These are phyloP conservation scores for Amphimallon solstitiale DNA, from an alignment of 2,888 invertebrate genomes.

Conservation along the genomic window DNA sequence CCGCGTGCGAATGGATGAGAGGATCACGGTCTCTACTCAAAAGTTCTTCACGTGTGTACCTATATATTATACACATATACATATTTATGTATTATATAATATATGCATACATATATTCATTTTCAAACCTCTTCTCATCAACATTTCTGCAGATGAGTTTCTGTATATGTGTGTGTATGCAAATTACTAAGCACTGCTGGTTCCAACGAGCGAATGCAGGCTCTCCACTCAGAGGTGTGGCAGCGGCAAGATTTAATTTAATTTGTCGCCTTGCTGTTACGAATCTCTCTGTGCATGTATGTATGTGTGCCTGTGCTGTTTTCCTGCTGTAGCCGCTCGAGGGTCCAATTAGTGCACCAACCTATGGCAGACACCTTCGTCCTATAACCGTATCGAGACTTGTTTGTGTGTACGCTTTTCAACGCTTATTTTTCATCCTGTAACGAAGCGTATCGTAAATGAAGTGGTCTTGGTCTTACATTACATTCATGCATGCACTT, in stretches of 20 bases:
- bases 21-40: constrained; percentile 35
- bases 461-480: constrained; percentile 38
- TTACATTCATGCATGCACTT: background rate
- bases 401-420: constrained; percentile 40
- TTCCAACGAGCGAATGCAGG: constrained; percentile 39
- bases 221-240: constrained; percentile 51
- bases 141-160: constrained; percentile 48
- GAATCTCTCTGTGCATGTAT: constrained; percentile 23
- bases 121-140: constrained; percentile 43
- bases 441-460: constrained; percentile 41
- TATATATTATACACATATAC: constrained; percentile 11
- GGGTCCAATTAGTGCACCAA: constrained; percentile 54
- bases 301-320: constrained; percentile 38
- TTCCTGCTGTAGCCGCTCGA: constrained; percentile 46
- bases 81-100: background rate
- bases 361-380: constrained; percentile 47
- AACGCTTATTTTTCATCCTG: constrained; percentile 40
- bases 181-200: constrained; percentile 50
- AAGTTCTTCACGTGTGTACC: constrained; percentile 5
- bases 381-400: constrained; percentile 39
- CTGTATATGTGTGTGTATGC: constrained; percentile 49
- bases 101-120: constrained; percentile 5
- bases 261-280: constrained; percentile 52
- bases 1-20: constrained; percentile 39
- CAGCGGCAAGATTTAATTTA: constrained; percentile 55